A percentile compares a stretch with the other conserved stretches of the same genome.
Conservation (phyloP, 2,797 vertebrate species). For the Sebastes minor region DNA sequence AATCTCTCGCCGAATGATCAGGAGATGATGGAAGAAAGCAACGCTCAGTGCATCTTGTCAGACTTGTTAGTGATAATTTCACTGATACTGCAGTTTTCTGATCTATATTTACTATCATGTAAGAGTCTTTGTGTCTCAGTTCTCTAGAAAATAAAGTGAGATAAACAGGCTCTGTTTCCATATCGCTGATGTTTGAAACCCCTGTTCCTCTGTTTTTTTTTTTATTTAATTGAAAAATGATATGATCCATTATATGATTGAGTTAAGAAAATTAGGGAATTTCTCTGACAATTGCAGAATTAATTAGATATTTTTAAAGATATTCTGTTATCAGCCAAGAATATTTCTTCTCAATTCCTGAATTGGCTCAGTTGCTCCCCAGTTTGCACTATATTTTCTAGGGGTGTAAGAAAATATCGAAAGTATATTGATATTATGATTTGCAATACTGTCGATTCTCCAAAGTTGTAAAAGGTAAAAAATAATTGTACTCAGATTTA, state of each 20-base stretch:
- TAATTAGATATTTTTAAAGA: neutral
- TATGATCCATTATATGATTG: neutral
- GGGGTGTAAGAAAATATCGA: too few relatives aligned
- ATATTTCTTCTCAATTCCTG: neutral
- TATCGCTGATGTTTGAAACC: neutral
- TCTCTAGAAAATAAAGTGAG: neutral
- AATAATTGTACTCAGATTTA: too few relatives aligned
- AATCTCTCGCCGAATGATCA: constrained; percentile 56
- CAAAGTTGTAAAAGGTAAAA: too few relatives aligned
- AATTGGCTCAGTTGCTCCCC: neutral
- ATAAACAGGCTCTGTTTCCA: neutral
- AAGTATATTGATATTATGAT: too few relatives aligned
- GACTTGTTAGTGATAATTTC: constrained; percentile 31
- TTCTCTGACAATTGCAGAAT: neutral
- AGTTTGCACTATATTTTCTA: neutral
- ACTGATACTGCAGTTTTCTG: neutral
- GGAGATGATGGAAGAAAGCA: constrained; percentile 48
- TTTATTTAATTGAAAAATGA: neutral
- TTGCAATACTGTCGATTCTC: fast-evolving
- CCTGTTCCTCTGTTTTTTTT: neutral
- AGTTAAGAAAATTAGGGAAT: neutral
- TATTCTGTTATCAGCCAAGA: neutral
- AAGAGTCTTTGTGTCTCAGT: neutral
- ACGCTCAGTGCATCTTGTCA: constrained; percentile 14
- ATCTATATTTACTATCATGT: neutral